Percentiles rank a stretch among this genome's conserved stretches.
Evolutionary conservation across 2,113 vertebrate genomes (phyloP).

Genomic region (Xenus cinereus): DNA sequence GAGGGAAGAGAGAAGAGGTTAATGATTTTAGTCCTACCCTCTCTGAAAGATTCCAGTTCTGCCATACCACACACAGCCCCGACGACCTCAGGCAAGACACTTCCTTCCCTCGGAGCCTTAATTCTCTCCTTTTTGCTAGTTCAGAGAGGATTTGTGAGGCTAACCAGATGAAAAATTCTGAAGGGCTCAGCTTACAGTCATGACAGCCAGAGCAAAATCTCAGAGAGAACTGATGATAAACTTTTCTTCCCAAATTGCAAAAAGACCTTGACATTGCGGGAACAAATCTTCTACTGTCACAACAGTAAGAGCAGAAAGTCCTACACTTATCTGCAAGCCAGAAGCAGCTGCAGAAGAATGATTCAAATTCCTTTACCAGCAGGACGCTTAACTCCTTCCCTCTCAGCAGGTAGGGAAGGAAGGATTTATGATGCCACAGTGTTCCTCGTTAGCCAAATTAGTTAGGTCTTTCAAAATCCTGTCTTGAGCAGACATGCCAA

Average conservation of each 20-base stretch:
- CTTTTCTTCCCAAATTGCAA: background rate
- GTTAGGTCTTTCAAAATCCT: background rate
- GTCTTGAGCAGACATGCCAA: background rate
- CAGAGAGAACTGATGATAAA: background rate
- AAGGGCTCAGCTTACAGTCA: background rate
- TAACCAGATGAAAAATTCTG: conserved; percentile 10
- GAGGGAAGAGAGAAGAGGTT: background rate
- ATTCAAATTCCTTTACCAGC: background rate
- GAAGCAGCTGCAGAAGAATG: background rate
- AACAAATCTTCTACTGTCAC: background rate
- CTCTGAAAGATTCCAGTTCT: background rate
- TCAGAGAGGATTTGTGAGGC: conserved; percentile 17
- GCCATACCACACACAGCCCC: background rate
- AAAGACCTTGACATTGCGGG: background rate
- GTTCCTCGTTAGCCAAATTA: background rate
- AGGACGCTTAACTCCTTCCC: background rate
- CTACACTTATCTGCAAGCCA: background rate
- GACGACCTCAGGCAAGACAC: conserved; percentile 10
- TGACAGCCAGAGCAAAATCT: background rate
- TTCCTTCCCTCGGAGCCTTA: background rate
- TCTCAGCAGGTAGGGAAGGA: background rate
- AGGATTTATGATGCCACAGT: background rate
- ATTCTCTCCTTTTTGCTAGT: background rate
- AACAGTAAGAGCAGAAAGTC: background rate
- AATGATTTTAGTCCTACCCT: background rate